A percentile compares a stretch with the other conserved stretches of the same genome.
These are phyloP conservation scores for Tetropium fuscum DNA, from an alignment of 2,888 invertebrate species.

Conservation along the genomic window DNA sequence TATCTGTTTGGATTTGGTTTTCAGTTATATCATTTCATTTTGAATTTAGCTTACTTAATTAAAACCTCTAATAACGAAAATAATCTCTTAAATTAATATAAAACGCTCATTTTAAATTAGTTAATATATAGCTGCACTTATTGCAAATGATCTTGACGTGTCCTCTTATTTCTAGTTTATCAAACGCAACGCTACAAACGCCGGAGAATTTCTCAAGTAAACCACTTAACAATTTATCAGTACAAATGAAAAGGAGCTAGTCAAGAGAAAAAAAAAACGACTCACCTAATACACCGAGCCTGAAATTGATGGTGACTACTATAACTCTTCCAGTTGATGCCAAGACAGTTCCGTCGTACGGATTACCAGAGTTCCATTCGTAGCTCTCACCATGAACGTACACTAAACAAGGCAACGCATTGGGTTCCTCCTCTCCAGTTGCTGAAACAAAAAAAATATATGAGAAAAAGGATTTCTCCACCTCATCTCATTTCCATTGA, in stretches of 20 bases:
- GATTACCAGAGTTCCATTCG: constrained; percentile 97
- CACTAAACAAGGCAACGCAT: constrained; percentile 83
- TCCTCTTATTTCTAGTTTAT: too few relatives aligned
- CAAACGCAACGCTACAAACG: too few relatives aligned
- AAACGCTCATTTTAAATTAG: too few relatives aligned
- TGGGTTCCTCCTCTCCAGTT: constrained; percentile 67
- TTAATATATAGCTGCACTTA: too few relatives aligned
- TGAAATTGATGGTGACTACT: constrained; percentile 92
- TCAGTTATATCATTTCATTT: too few relatives aligned
- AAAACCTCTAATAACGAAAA: too few relatives aligned
- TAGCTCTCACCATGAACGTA: constrained; percentile 96
- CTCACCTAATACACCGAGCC: constrained; percentile 88
- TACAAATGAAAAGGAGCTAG: constrained; percentile 19
- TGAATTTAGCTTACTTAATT: too few relatives aligned
- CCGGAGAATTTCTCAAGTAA: constrained; percentile 18
- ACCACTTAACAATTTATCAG: constrained; percentile 20
- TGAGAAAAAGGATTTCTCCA: not conserved
- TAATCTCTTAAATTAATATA: too few relatives aligned
- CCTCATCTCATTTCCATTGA: too few relatives aligned
- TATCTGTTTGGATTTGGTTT: too few relatives aligned
- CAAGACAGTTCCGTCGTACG: constrained; percentile 95
- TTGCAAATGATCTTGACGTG: too few relatives aligned
- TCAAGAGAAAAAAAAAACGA: constrained; percentile 17
- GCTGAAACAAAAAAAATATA: constrained; percentile 64
- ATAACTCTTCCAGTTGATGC: constrained; percentile 92